Evolutionary conservation across 2,888 invertebrate genomes (phyloP).

Genomic region (Mechanitis mazaeus): DNA sequence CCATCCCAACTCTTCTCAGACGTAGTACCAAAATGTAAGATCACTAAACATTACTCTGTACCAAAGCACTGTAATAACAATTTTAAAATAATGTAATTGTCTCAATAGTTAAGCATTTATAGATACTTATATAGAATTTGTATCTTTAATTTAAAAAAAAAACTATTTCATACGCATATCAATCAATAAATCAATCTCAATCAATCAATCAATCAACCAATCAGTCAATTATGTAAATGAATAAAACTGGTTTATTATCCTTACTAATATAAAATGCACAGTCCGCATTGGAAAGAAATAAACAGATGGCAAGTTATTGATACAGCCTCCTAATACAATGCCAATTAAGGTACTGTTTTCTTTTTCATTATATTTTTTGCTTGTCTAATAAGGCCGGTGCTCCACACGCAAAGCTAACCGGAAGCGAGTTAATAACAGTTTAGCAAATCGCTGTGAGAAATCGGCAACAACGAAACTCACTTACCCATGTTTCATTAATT

Average conservation of each 20-base stretch:
- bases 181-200: not conserved
- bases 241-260: constrained; percentile 27
- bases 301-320: constrained; percentile 50
- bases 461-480: constrained; percentile 69
- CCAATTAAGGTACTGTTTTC: constrained; percentile 70
- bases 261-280: constrained; percentile 30
- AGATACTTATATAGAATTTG: no score
- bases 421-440: constrained; percentile 63
- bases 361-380: constrained; percentile 68
- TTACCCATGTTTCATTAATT: constrained; percentile 64
- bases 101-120: no score
- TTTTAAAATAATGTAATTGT: not conserved
- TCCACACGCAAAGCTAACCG: constrained; percentile 55
- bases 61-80: not conserved
- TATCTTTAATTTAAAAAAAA: no score
- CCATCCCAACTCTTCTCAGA: not conserved
- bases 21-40: not conserved
- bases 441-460: constrained; percentile 71
- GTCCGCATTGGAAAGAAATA: constrained; percentile 35
- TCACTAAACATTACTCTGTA: not conserved
- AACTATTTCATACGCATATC: not conserved
- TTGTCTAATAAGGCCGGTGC: constrained; percentile 52
- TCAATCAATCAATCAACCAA: not conserved
- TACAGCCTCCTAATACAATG: constrained; percentile 49
- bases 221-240: constrained; percentile 14